Base-by-base conservation (phyloP, 2,888 invertebrate genomes). In the Encarsia formosa region DNA sequence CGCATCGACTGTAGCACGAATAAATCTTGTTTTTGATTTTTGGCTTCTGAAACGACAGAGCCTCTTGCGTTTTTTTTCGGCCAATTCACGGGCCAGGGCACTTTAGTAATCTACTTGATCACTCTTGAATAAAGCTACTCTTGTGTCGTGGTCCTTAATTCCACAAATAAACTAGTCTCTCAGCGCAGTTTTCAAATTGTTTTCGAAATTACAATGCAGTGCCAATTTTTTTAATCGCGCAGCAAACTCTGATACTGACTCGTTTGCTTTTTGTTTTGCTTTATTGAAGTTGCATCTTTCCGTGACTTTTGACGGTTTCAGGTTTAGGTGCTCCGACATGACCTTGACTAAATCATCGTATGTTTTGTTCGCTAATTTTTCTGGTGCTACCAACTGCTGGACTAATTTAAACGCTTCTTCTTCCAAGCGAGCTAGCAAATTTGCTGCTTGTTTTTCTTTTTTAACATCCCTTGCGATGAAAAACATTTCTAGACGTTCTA, bases 161-260 rank as follows among this genome's bases (percentile, higher is more conserved):
- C 13, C 29, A 29, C 29, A 29, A 29, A 29, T 13, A 29, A 29
- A 13, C 13, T 13, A 13, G 13, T 29, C 29, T 9, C 29, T 8
- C 8, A 29, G 29, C 13, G 29, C 8, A 29, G 8, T 13, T 8
- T 13, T 13, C 29, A 29, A 13, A 29, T 29, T n/a, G 15, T 15
- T 13, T n/a, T 43, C 5, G 32, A 43, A 43, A 32, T 18, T 18
- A n/a, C 19, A 19, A 31, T 31, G 20, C 5, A 32, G 19, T 22
- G n/a, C 31, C 19, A 43, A 13, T 31, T n/a, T 24, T 32, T 43
- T 19, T 13, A 80, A 54, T 68, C 79, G 76, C 38, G 56, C 44
- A 9, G 24, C 43, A 6, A 69, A 59, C 20, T 59, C 46, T 52
- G 54, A 15, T 74, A 52, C 23, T 62, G 65, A 57, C 61, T 66